Conservation (phyloP, 2,888 invertebrate species). For the Agrotis exclamationis region DNA sequence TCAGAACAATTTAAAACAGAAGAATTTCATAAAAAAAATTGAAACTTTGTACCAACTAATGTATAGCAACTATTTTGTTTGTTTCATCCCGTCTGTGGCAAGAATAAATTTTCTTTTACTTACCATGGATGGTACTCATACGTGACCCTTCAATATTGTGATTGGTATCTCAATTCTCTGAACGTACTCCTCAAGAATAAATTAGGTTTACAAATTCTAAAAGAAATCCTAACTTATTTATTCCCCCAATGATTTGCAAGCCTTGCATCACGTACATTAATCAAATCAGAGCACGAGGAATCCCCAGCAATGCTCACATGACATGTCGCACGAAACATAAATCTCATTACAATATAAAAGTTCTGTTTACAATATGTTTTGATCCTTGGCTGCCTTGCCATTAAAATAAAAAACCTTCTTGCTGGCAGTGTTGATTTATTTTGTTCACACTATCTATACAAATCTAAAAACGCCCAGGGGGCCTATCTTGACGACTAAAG, state of each 20-base stretch:
- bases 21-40: too few relatives aligned
- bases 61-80: too few relatives aligned
- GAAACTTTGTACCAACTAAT: too few relatives aligned
- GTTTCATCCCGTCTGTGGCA: too few relatives aligned
- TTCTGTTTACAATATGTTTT: slow-evolving; percentile 43
- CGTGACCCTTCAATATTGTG: not conserved
- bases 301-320: slow-evolving; percentile 78
- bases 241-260: slow-evolving; percentile 40
- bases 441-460: too few relatives aligned
- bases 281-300: slow-evolving; percentile 83
- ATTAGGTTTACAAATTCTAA: slow-evolving; percentile 16
- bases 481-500: too few relatives aligned
- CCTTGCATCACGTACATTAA: slow-evolving; percentile 69
- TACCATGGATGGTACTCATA: not conserved
- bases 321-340: slow-evolving; percentile 72
- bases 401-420: too few relatives aligned
- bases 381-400: slow-evolving; percentile 21
- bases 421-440: slow-evolving; percentile 6
- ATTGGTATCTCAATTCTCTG: too few relatives aligned
- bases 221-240: slow-evolving; percentile 41
- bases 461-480: too few relatives aligned
- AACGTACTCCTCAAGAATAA: not conserved
- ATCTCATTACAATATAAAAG: slow-evolving; percentile 77
- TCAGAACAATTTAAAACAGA: too few relatives aligned
- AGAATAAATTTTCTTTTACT: too few relatives aligned